phyloP scores from a whole-genome alignment of 2,113 vertebrate species.

The Cebus imitator region DNA sequence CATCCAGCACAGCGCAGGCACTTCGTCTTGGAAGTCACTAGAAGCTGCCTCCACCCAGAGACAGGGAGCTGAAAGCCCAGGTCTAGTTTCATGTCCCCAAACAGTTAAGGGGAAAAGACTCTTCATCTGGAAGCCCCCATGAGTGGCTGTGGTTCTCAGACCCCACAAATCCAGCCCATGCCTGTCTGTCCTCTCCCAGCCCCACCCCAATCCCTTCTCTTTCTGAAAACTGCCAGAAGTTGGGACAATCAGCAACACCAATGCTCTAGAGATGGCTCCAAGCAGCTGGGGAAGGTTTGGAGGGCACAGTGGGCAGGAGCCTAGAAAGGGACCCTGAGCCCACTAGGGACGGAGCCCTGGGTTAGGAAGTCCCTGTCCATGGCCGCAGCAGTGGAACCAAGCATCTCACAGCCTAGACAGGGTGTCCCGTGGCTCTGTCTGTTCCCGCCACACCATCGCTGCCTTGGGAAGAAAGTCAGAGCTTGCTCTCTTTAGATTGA shows the following conservation, averaged over 20 bases:
- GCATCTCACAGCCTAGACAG: no score
- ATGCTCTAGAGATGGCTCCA: background rate
- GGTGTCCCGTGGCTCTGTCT: no score
- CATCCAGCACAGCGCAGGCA: background rate
- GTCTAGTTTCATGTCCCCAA: background rate
- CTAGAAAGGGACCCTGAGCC: no score
- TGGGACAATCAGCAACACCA: background rate
- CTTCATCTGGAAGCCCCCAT: background rate
- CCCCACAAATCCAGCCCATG: background rate
- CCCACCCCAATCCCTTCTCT: background rate
- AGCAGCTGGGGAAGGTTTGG: background rate
- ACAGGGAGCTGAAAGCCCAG: background rate
- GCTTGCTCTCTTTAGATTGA: fast-evolving
- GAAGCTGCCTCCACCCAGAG: background rate
- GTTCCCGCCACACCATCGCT: background rate
- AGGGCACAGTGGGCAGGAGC: background rate
- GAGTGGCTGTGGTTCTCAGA: background rate
- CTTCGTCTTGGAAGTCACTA: background rate
- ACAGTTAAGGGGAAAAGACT: background rate
- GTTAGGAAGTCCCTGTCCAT: background rate
- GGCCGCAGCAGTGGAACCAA: background rate
- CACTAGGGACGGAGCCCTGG: background rate
- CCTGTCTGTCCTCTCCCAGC: background rate
- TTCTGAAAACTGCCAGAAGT: background rate
- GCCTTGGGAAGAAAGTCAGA: background rate